Percentiles rank a stretch among this genome's conserved stretches.
phyloP scores from a whole-genome alignment of 2,888 invertebrate genomes.

The Fragum fragum region DNA sequence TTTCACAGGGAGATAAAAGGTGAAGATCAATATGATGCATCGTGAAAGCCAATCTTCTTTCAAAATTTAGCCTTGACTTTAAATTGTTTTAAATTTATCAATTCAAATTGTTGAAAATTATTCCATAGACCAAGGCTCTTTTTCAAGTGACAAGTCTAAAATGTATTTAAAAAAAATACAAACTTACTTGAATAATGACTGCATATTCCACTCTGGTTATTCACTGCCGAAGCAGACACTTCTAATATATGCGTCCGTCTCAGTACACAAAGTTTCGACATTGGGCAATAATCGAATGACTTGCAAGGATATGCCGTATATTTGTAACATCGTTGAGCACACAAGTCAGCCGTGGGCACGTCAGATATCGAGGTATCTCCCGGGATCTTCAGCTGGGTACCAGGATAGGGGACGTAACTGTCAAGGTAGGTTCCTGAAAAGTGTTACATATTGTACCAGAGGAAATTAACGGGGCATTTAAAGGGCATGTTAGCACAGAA shows the following conservation, averaged over 20 bases:
- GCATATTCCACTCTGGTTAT: constrained; percentile 47
- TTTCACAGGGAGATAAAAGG: no score
- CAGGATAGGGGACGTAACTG: constrained; percentile 67
- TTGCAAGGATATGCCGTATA: constrained; percentile 66
- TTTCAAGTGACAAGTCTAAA: no score
- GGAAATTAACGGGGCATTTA: no score
- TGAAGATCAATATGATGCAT: no score
- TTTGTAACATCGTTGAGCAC: constrained; percentile 70
- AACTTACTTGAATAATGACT: constrained; percentile 72
- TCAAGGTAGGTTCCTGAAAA: constrained; percentile 72
- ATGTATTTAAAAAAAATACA: no score
- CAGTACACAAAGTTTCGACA: constrained; percentile 64
- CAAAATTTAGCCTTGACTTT: no score
- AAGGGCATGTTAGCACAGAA: no score
- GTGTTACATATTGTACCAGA: no score
- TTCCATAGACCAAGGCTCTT: no score
- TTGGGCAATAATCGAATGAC: constrained; percentile 73
- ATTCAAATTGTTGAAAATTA: no score
- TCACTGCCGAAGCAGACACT: constrained; percentile 38
- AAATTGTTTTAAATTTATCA: no score
- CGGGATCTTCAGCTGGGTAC: constrained; percentile 55
- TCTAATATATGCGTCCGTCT: constrained; percentile 66
- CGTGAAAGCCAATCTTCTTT: no score
- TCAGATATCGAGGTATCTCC: constrained; percentile 61
- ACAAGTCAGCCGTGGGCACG: constrained; percentile 61